Evolutionary conservation across 2,888 invertebrate species (phyloP).

Genomic region (Drosophila mercatorum): DNA sequence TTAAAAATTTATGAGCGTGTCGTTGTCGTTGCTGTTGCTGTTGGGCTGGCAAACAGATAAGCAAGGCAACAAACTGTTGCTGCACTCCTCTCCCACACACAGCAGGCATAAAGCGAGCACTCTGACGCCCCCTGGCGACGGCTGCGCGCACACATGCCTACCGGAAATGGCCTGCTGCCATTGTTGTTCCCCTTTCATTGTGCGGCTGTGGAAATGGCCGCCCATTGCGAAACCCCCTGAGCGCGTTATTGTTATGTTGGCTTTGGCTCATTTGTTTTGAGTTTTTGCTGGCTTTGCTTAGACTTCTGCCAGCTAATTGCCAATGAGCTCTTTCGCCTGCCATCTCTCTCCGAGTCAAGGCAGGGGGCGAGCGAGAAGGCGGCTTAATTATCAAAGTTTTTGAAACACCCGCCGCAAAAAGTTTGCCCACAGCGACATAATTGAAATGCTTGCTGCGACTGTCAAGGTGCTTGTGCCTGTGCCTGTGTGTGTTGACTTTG

Average conservation of each 20-base stretch:
- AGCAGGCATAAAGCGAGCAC: constrained; percentile 21
- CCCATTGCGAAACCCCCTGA: constrained; percentile 1
- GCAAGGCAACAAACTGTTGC: constrained; percentile 72
- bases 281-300: constrained; percentile 48
- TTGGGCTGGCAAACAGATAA: constrained; percentile 63
- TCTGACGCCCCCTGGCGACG: constrained; percentile 43
- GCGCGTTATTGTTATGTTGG: constrained; percentile 40
- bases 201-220: not conserved
- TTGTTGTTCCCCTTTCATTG: constrained; percentile 36
- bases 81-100: constrained; percentile 18
- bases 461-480: constrained; percentile 1
- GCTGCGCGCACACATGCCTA: constrained; percentile 39
- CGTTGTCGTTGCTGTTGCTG: constrained; percentile 40
- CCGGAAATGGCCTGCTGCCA: constrained; percentile 67
- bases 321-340: constrained; percentile 20
- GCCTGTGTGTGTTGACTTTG: constrained; percentile 2
- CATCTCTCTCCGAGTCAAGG: not conserved
- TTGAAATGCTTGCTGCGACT: constrained; percentile 58
- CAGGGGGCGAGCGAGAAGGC: not conserved
- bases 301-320: constrained; percentile 64
- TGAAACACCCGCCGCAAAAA: constrained; percentile 40
- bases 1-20: constrained; percentile 74
- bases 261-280: constrained; percentile 65
- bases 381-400: constrained; percentile 69
- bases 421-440: constrained; percentile 60